Conservation (phyloP, 37 sponge, comb jelly and placozoan species). For the Amphimedon queenslandica region DNA sequence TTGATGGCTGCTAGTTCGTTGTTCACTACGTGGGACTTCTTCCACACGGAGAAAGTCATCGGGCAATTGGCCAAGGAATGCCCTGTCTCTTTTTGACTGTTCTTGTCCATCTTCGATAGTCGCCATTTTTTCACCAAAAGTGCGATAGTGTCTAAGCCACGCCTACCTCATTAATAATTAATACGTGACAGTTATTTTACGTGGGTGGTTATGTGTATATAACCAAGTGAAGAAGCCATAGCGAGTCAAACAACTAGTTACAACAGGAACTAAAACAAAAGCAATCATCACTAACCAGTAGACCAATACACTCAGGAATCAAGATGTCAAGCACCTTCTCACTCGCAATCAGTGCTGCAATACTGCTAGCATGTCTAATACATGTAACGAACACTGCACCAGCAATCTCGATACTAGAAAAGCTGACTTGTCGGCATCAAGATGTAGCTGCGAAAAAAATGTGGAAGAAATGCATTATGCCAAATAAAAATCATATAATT, state of each 20-base stretch:
- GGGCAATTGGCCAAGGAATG: constrained; percentile 67
- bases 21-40: constrained; percentile 5
- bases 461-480: not conserved
- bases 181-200: too few species aligned
- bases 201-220: not conserved
- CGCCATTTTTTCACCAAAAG: not conserved
- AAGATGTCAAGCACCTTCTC: too few species aligned
- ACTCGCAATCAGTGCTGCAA: too few species aligned
- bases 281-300: not conserved
- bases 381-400: not conserved
- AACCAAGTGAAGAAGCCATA: not conserved
- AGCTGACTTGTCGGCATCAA: not conserved
- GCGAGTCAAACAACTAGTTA: not conserved
- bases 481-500: not conserved
- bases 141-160: not conserved
- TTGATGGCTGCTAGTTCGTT: not conserved
- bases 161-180: not conserved
- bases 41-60: constrained; percentile 75
- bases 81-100: constrained; percentile 44
- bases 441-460: not conserved
- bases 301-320: not conserved
- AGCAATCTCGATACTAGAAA: not conserved
- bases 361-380: not conserved
- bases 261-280: not conserved
- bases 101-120: not conserved